phyloP scores from a whole-genome alignment of 2,797 vertebrate species.

The Discoglossus pictus region DNA sequence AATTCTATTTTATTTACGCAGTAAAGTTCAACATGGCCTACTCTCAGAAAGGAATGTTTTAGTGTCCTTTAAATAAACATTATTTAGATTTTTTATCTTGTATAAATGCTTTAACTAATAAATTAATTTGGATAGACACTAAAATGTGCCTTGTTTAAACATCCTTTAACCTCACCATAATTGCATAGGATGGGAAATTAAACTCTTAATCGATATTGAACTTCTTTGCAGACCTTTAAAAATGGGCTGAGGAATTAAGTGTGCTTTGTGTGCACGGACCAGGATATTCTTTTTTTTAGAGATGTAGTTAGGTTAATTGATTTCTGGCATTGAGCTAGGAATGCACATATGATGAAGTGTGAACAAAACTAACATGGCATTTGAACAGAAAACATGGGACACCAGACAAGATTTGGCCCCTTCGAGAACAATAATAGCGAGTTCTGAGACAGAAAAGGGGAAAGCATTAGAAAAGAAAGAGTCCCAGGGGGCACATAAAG shows the following conservation, averaged over 20 bases:
- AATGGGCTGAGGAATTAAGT: background rate
- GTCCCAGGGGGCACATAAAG: constrained; percentile 5
- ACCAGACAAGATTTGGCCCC: constrained; percentile 15
- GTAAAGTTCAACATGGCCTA: no score
- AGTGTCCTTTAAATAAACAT: no score
- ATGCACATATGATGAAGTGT: constrained; percentile 25
- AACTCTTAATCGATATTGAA: background rate
- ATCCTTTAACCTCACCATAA: no score
- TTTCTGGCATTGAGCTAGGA: constrained; percentile 14
- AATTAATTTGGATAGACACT: no score
- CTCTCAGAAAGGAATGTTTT: no score
- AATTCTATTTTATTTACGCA: no score
- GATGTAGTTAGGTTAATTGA: constrained; percentile 15
- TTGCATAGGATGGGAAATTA: no score
- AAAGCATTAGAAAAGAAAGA: constrained; percentile 6
- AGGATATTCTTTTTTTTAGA: background rate
- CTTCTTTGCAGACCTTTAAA: background rate
- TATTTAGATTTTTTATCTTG: no score
- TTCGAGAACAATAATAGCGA: constrained; percentile 18
- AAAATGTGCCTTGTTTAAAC: no score
- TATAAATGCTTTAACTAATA: no score
- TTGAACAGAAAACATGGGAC: constrained; percentile 19
- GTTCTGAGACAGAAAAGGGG: constrained; percentile 19
- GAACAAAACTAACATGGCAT: constrained; percentile 13
- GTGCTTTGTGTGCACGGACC: constrained; percentile 3